phyloP scores from a whole-genome alignment of 2,888 invertebrate species.

The Marasmarcha lunaedactyla region DNA sequence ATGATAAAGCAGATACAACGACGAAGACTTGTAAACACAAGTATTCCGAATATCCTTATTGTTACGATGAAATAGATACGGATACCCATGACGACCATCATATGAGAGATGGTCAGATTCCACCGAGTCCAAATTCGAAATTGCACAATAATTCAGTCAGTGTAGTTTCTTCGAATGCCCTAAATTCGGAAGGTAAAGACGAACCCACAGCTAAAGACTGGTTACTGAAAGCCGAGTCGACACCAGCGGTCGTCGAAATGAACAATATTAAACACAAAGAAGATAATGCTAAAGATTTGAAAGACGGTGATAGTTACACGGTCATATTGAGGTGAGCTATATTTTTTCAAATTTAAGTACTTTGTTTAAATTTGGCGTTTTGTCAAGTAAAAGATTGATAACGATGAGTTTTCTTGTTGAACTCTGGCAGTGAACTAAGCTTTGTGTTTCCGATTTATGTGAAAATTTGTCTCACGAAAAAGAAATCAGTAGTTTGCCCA shows the following conservation, averaged over 20 bases:
- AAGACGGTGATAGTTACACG: constrained; percentile 78
- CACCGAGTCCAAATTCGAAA: constrained; percentile 47
- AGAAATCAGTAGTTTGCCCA: no score
- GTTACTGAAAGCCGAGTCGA: constrained; percentile 42
- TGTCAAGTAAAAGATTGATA: no score
- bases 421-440: no score
- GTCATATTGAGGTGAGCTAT: constrained; percentile 75
- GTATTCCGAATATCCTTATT: constrained; percentile 90
- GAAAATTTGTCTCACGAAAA: no score
- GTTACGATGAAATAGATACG: constrained; percentile 86
- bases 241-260: constrained; percentile 52
- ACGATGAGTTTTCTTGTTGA: no score
- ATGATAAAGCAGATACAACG: constrained; percentile 50
- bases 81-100: constrained; percentile 76
- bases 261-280: constrained; percentile 61
- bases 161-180: constrained; percentile 56
- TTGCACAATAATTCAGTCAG: constrained; percentile 61
- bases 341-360: not conserved
- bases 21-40: constrained; percentile 87
- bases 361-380: no score
- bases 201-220: constrained; percentile 56
- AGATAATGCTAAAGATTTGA: constrained; percentile 53
- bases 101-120: constrained; percentile 52
- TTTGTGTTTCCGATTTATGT: no score
- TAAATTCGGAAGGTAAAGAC: constrained; percentile 44